Evolutionary conservation across 2,888 invertebrate species (phyloP), one percentile per base, ranked within the genome.

Genomic region (Ganaspis brasiliensis): DNA sequence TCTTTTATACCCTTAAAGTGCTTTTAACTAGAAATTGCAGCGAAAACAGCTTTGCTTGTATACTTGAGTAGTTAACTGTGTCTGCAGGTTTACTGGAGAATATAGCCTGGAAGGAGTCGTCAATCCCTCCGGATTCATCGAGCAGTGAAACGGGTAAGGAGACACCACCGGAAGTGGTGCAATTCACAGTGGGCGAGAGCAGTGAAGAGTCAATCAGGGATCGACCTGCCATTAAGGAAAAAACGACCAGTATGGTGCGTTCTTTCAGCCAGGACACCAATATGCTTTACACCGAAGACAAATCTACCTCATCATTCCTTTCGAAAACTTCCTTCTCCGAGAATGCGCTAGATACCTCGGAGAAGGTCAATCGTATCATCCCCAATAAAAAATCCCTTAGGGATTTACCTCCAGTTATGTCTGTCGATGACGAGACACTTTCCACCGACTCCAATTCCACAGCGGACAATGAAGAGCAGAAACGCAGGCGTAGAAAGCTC

Each of bases 381-480:
- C 73, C 79, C 0, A 80, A 79, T 57, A 85, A 86, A 35, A 85
- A 83, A 74, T 78, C 84, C n/a, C 72, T 86, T 5, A 88, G 76
- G 74, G 91, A 91, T 49, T 77, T 91, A 67, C 87, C 90, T 26
- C 88, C 89, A 2, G 85, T 91, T 2, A 85, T 88, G 83, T 89
- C 89, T 10, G 83, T 91, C 0, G 95, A 95, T 82, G 95, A 95
- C 80, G 95, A 95, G 83, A 92, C 93, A 16, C 92, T 93, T 77
- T 95, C 95, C 1, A 95, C 95, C 0, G 95, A 95, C 87, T 95
- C 95, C 0, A 92, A 92, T 81, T 95, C 95, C 0, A 92, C 94
- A 5, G 92, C 94, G 86, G 95, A 95, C 75, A 89, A 91, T 81
- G 95, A 95, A 86, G 95, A 92, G 81, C 87, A 92, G 19, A 92